These are phyloP conservation scores for Aradophagus sp. DNA, from an alignment of 1,140 invertebrate genomes.

Conservation along the genomic window DNA sequence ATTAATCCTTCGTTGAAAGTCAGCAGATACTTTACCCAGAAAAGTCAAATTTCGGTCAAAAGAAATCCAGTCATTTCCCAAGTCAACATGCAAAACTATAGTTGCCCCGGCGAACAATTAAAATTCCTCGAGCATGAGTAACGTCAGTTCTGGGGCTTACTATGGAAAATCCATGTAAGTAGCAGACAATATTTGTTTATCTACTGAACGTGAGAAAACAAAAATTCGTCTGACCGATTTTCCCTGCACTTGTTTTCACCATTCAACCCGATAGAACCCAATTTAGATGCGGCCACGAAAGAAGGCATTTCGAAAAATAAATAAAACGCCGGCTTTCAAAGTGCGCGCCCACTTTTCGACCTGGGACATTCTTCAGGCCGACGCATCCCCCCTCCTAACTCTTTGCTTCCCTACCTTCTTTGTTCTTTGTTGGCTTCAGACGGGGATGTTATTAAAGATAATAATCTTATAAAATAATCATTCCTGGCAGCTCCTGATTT, in stretches of 20 bases:
- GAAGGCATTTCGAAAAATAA: conserved; percentile 49
- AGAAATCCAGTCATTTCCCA: too few species aligned
- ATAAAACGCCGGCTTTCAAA: conserved; percentile 15
- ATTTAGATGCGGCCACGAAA: conserved; percentile 16
- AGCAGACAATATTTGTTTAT: conserved; percentile 16
- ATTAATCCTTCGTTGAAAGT: too few species aligned
- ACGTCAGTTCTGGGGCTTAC: conserved; percentile 12
- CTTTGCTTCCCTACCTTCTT: conserved; percentile 2
- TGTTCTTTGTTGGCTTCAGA: conserved; percentile 2
- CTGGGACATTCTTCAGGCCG: conserved; percentile 36
- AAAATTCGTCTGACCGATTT: conserved; percentile 6
- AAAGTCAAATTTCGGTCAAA: too few species aligned
- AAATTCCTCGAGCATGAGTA: conserved; percentile 7
- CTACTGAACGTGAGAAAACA: conserved; percentile 23
- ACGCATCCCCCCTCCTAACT: conserved; percentile 9
- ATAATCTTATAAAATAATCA: conserved; percentile 74
- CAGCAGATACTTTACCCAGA: too few species aligned
- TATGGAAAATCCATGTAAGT: neutral
- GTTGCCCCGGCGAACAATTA: too few species aligned
- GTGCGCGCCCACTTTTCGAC: conserved; percentile 18
- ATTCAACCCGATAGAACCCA: conserved; percentile 9
- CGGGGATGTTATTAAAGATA: conserved; percentile 72
- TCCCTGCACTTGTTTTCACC: conserved; percentile 39
- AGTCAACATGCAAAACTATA: too few species aligned
- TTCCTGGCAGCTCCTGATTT: conserved; percentile 59